Percentiles rank a stretch among this genome's conserved stretches.
phyloP scores from a whole-genome alignment of 2,113 vertebrate genomes.

The Tangachromis dhanisi region DNA sequence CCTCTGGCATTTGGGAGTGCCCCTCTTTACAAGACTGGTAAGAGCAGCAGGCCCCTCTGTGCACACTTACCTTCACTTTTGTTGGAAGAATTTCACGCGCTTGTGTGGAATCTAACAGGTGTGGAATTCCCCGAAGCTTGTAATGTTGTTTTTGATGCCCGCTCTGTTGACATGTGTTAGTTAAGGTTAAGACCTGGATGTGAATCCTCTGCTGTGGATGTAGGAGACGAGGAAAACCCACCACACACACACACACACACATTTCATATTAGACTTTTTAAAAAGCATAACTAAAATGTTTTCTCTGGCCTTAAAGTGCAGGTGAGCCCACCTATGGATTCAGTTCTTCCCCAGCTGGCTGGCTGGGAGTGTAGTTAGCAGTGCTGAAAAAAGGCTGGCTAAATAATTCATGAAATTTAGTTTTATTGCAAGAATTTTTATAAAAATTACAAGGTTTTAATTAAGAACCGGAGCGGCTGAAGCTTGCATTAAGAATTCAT shows the following conservation, averaged over 20 bases:
- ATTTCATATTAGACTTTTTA: neutral
- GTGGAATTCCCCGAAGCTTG: constrained; percentile 8
- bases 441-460: constrained; percentile 42
- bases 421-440: constrained; percentile 1
- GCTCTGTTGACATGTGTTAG: constrained; percentile 30
- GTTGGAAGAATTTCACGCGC: neutral
- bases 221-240: neutral
- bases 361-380: neutral
- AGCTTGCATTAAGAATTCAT: constrained; percentile 21
- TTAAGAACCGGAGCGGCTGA: constrained; percentile 20
- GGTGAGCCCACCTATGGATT: neutral
- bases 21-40: constrained; percentile 73
- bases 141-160: constrained; percentile 14
- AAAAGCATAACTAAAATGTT: neutral
- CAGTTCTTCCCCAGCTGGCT: neutral
- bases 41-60: constrained; percentile 29
- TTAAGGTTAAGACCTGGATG: neutral
- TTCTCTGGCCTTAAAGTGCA: neutral
- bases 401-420: constrained; percentile 38
- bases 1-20: constrained; percentile 70
- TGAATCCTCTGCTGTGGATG: neutral
- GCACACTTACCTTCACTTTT: constrained; percentile 35
- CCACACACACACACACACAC: neutral
- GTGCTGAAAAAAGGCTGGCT: neutral
- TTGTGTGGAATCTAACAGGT: neutral